These are phyloP conservation scores for Blera fallax DNA, from an alignment of 2,888 invertebrate species.

Conservation along the genomic window DNA sequence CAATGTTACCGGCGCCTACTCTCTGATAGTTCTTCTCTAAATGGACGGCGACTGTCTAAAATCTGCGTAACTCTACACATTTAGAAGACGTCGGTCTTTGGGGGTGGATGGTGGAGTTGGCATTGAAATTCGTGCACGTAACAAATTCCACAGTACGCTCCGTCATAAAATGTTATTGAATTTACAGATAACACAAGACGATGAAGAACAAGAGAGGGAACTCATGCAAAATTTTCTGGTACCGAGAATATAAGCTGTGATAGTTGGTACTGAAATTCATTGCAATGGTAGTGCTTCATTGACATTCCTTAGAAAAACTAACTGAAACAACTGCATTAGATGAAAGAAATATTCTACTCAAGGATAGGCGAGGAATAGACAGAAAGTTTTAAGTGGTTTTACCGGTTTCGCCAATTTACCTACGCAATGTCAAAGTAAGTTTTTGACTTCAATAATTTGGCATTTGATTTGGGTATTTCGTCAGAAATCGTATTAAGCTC, in stretches of 20 bases:
- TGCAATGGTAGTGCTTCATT: conserved; percentile 40
- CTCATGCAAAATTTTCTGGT: conserved; percentile 35
- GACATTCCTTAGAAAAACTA: conserved; percentile 22
- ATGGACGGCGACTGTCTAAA: conserved; percentile 14
- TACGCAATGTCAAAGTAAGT: not conserved
- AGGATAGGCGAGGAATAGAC: not conserved
- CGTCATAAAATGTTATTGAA: conserved; percentile 65
- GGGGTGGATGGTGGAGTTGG: not conserved
- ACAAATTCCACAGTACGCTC: conserved; percentile 42
- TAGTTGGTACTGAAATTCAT: not conserved
- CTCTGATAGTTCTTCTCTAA: conserved; percentile 26
- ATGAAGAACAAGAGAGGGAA: not conserved
- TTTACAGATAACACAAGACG: conserved; percentile 51
- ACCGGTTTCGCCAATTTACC: not conserved
- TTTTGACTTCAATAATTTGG: not conserved
- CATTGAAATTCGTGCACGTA: conserved; percentile 55
- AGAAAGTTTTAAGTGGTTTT: not conserved
- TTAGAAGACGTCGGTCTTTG: not conserved
- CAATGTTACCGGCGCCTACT: conserved; percentile 22
- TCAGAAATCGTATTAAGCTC: not conserved
- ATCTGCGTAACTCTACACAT: conserved; percentile 31
- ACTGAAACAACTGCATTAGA: not conserved
- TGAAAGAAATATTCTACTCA: not conserved
- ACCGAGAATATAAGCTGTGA: not conserved
- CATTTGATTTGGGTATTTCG: not conserved